Conservation (phyloP, 92 coral and sea anemone genomes). For the Heliopora coerulea region DNA sequence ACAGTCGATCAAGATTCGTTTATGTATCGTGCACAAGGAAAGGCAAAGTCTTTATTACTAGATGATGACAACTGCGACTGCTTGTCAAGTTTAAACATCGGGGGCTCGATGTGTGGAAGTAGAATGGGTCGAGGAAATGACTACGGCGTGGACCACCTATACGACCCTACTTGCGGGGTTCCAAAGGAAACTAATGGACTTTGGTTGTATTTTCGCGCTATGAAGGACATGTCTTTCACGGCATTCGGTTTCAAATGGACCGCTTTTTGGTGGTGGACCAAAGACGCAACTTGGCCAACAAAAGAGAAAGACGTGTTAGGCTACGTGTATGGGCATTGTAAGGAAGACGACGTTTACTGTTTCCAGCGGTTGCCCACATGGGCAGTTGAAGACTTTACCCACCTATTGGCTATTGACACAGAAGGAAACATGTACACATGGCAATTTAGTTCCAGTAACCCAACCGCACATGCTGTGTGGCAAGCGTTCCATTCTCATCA, state of each 20-base stretch:
- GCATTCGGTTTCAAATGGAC: constrained; percentile 55
- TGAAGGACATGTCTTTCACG: constrained; percentile 39
- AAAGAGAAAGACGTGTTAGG: constrained; percentile 52
- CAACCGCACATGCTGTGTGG: constrained; percentile 67
- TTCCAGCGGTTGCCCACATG: constrained; percentile 59
- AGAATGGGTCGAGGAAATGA: constrained; percentile 19
- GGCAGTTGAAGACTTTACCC: constrained; percentile 47
- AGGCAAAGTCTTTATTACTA: constrained; percentile 59
- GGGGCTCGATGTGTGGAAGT: constrained; percentile 49
- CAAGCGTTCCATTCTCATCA: constrained; percentile 54
- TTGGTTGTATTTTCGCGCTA: constrained; percentile 40
- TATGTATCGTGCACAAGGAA: constrained; percentile 46
- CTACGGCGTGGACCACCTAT: constrained; percentile 58
- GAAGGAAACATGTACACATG: constrained; percentile 57
- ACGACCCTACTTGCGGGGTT: constrained; percentile 55
- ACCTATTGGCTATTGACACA: constrained; percentile 51
- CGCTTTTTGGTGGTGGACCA: constrained; percentile 73
- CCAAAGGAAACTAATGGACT: constrained; percentile 52
- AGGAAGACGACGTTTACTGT: constrained; percentile 53
- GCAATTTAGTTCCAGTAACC: constrained; percentile 56
- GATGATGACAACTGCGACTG: constrained; percentile 77
- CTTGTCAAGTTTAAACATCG: constrained; percentile 54
- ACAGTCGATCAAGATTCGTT: constrained; percentile 58
- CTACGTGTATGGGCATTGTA: constrained; percentile 48
- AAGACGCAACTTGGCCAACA: constrained; percentile 55